Evolutionary conservation across 1,140 invertebrate species (phyloP).

Genomic region (Trichonephila inaurata): DNA sequence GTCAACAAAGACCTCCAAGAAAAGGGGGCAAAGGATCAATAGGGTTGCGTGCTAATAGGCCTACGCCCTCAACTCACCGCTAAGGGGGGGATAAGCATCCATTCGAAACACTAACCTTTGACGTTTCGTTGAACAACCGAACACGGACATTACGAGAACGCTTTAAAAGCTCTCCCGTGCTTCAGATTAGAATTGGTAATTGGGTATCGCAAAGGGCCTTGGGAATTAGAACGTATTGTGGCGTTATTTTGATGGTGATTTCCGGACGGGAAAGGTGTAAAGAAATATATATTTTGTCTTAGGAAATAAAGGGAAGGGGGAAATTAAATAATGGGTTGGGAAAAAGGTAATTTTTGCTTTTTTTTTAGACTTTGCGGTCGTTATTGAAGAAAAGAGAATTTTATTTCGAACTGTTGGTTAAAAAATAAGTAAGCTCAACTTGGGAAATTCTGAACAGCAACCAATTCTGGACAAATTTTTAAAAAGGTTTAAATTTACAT

Average conservation of each 20-base stretch:
- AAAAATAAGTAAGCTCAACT: too few species aligned
- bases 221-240: not conserved
- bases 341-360: too few species aligned
- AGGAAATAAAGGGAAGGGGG: not conserved
- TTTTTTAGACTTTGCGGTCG: too few species aligned
- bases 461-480: too few species aligned
- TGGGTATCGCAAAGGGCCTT: not conserved
- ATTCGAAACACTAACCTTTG: constrained; percentile 35
- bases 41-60: not conserved
- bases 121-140: not conserved
- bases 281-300: not conserved
- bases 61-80: constrained; percentile 28
- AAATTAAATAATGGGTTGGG: not conserved
- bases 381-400: too few species aligned
- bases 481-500: too few species aligned
- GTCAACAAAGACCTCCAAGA: not conserved
- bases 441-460: too few species aligned
- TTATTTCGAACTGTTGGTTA: too few species aligned
- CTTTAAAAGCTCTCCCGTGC: constrained; percentile 12
- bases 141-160: constrained; percentile 4
- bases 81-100: not conserved
- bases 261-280: not conserved
- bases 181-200: constrained; percentile 33
- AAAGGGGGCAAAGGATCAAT: not conserved
- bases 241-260: not conserved